Conservation (phyloP, 1,140 invertebrate species). For the Mercenaria mercenaria region DNA sequence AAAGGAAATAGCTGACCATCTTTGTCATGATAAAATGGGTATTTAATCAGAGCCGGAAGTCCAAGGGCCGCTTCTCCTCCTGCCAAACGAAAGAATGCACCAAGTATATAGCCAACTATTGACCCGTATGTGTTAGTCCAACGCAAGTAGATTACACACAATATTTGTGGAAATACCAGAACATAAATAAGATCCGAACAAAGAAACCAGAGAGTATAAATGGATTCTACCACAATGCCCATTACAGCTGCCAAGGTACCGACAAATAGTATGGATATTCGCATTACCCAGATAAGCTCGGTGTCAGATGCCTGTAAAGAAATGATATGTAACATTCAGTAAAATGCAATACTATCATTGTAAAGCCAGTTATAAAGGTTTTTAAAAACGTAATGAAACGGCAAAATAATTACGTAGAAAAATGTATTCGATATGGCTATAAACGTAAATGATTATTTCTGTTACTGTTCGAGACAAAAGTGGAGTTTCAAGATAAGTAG, state of each 20-base stretch:
- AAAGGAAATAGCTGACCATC: conserved; percentile 89
- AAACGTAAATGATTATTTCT: too few species aligned
- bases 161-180: conserved; percentile 98
- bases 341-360: too few species aligned
- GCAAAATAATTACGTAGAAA: too few species aligned
- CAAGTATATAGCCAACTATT: conserved; percentile 93
- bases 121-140: conserved; percentile 97
- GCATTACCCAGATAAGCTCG: conserved; percentile 99
- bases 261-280: conserved; percentile 95
- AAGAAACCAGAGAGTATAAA: conserved; percentile 98
- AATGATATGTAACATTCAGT: too few species aligned
- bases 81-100: conserved; percentile 93
- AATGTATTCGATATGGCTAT: too few species aligned
- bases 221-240: conserved; percentile 98
- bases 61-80: conserved; percentile 95
- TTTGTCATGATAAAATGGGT: conserved; percentile 93
- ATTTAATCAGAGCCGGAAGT: conserved; percentile 94
- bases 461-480: too few species aligned
- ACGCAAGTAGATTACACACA: conserved; percentile 95
- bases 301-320: conserved; percentile 83
- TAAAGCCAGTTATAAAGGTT: too few species aligned
- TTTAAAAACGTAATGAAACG: too few species aligned
- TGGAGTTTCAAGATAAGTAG: too few species aligned
- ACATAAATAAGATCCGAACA: conserved; percentile 99
- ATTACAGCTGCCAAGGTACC: conserved; percentile 96